These are phyloP conservation scores for Acrobasis repandana DNA, from an alignment of 2,888 invertebrate genomes.

Conservation along the genomic window DNA sequence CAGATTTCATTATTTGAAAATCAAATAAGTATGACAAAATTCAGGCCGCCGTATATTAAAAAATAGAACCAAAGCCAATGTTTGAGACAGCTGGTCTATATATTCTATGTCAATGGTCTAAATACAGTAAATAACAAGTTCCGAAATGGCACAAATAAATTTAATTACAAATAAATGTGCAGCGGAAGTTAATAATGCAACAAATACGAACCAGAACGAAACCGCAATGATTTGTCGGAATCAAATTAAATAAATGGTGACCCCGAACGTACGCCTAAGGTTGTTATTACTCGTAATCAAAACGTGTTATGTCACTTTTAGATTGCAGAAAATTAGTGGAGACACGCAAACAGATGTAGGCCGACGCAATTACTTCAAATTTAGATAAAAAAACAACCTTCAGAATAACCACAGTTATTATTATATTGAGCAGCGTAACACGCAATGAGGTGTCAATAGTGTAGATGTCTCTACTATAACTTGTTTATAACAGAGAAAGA, in stretches of 20 bases:
- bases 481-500: no score
- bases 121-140: background rate
- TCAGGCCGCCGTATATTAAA: no score
- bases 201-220: slow-evolving; percentile 12
- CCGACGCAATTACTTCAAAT: slow-evolving; percentile 10
- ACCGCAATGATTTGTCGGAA: slow-evolving; percentile 12
- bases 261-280: slow-evolving; percentile 21
- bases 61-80: no score
- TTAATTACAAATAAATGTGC: background rate
- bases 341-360: slow-evolving; percentile 20
- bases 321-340: slow-evolving; percentile 20
- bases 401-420: background rate
- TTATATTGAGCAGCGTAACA: no score
- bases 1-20: no score
- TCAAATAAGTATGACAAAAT: no score
- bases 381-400: slow-evolving; percentile 5
- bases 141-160: background rate
- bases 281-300: slow-evolving; percentile 23
- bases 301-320: slow-evolving; percentile 22
- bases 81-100: no score
- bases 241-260: slow-evolving; percentile 21
- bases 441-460: no score
- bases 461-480: no score
- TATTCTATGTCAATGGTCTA: no score
- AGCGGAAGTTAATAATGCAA: slow-evolving; percentile 1